A percentile compares a stretch with the other conserved stretches of the same genome.
Evolutionary conservation across 2,888 invertebrate species (phyloP).

Genomic region (Meganola albula): DNA sequence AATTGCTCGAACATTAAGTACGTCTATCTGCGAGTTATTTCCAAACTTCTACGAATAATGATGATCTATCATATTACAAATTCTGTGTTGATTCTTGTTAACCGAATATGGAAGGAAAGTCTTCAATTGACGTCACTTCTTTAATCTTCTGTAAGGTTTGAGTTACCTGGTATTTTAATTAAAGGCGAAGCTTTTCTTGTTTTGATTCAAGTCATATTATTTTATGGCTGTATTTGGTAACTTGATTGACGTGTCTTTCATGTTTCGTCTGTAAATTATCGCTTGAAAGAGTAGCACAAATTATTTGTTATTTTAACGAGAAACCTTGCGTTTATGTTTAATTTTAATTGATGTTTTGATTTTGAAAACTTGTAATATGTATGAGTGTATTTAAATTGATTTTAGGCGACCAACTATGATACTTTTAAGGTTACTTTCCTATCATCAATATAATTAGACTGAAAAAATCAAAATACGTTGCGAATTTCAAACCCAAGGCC

Average conservation of each 20-base stretch:
- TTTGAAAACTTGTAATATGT: too few relatives aligned
- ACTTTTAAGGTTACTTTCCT: too few relatives aligned
- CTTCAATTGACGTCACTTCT: slow-evolving; percentile 46
- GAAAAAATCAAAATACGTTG: too few relatives aligned
- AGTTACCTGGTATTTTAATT: slow-evolving; percentile 34
- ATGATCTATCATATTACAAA: slow-evolving; percentile 68
- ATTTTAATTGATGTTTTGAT: too few relatives aligned
- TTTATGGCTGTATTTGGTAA: slow-evolving; percentile 20
- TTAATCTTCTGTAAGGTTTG: slow-evolving; percentile 44
- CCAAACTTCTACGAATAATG: slow-evolving; percentile 61
- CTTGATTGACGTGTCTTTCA: slow-evolving; percentile 18
- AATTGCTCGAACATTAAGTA: slow-evolving; percentile 27
- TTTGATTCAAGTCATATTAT: slow-evolving; percentile 23
- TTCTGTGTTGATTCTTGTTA: slow-evolving; percentile 71
- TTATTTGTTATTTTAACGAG: too few relatives aligned
- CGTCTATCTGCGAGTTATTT: slow-evolving; percentile 48
- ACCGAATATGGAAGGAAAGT: slow-evolving; percentile 57
- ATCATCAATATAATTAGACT: too few relatives aligned
- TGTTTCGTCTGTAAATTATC: slow-evolving; percentile 16
- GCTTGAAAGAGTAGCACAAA: slow-evolving; percentile 4
- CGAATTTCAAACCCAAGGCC: too few relatives aligned
- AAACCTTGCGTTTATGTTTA: too few relatives aligned
- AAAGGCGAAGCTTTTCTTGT: slow-evolving; percentile 21
- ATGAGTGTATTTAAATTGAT: too few relatives aligned
- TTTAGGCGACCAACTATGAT: too few relatives aligned